Conservation (phyloP, 2,113 vertebrate species). For the Hyperopisus bebe region DNA sequence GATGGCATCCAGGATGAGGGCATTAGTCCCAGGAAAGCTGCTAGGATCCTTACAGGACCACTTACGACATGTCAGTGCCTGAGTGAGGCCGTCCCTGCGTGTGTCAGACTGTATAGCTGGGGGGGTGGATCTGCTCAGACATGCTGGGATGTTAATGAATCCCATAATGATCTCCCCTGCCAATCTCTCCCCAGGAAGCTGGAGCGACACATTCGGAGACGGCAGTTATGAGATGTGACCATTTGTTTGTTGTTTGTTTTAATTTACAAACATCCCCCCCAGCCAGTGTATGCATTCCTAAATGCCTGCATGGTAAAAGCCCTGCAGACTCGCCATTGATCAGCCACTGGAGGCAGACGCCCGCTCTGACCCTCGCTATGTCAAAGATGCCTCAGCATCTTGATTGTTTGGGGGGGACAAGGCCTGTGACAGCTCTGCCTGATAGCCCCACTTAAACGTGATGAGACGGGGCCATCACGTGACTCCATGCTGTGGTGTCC, state of each 20-base stretch:
- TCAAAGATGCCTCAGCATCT: not conserved
- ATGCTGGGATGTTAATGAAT: slow-evolving; percentile 3
- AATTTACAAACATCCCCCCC: not conserved
- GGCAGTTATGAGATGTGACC: not conserved
- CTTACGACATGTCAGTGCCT: not conserved
- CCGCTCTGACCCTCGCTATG: not conserved
- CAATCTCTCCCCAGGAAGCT: not conserved
- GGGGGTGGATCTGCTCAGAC: not conserved
- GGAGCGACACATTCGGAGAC: not conserved
- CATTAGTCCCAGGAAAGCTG: not conserved
- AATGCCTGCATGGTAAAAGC: not conserved
- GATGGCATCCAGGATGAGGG: not conserved
- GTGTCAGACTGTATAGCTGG: not conserved
- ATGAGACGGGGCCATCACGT: not conserved
- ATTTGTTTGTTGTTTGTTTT: slow-evolving; percentile 7
- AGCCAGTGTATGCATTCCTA: not conserved
- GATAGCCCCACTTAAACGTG: not conserved
- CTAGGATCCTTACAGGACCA: not conserved
- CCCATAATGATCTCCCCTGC: not conserved
- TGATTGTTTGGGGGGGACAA: not conserved
- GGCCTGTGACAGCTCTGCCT: not conserved
- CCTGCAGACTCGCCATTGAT: not conserved
- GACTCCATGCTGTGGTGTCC: not conserved
- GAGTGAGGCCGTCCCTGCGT: not conserved
- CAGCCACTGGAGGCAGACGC: not conserved